Evolutionary conservation across 2,888 invertebrate species (phyloP), one percentile per base, ranked within the genome.

Genomic region (Chaetoderma sp.): DNA sequence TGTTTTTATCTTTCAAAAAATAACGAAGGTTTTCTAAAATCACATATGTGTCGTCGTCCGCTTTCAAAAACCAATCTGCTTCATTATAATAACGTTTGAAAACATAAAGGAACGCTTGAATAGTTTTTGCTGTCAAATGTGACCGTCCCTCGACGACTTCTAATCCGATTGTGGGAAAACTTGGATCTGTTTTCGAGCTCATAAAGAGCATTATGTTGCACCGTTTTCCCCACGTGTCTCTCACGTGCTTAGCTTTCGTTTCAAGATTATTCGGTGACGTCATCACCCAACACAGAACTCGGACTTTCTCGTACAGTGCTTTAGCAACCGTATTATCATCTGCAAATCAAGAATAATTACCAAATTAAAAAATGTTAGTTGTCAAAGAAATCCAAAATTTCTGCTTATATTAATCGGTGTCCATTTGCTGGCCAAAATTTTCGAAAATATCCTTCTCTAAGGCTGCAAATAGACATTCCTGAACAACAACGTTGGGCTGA

Each of bases 41-140:
- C 49, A 98, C 95, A 86, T 95, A 98, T 89, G 98, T 98, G 82
- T 98, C 98, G 86, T 98, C 98, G 80, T 98, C 98, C n/a, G 98
- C 98, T 87, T 98, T 98, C 79, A 97, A 89, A 85, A 98, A 98
- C 96, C 96, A 98, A 87, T 98, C 97, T 1, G 93, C 94, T 63
- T 96, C 91, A 76, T 95, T 90, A 60, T 91, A 88, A 84, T 96
- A 78, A 58, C 96, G 89, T 73, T 94, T 89, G 82, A 95, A 94
- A 28, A 94, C 91, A 81, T 96, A 94, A 78, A 92, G 91, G 85
- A 95, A 96, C 0, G 96, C 96, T 78, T 92, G 93, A 88, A 96
- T 97, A 0, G 98, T 98, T 89, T 98, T 99, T 4, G 92, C 95
- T 95, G 98, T 98, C 23, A 99, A 89, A 82, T 93, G 92, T 80